A percentile compares a stretch with the other conserved stretches of the same genome.
These are phyloP conservation scores for Adela reaumurella DNA, from an alignment of 2,888 invertebrate species.

Conservation along the genomic window DNA sequence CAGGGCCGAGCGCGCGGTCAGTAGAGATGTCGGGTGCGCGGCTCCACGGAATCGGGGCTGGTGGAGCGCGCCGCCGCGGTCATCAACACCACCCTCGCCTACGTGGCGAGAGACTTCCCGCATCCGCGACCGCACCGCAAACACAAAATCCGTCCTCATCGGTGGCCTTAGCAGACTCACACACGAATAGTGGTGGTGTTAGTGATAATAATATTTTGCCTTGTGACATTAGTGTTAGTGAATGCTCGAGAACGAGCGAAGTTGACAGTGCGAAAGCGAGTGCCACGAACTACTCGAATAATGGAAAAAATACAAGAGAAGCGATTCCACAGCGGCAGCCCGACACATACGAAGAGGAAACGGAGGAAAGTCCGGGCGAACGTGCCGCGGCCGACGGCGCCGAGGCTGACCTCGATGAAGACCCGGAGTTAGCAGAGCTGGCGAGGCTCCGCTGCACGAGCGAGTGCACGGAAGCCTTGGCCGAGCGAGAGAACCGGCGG, in stretches of 20 bases:
- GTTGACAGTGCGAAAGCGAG: constrained; percentile 46
- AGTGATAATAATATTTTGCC: constrained; percentile 35
- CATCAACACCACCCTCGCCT: constrained; percentile 74
- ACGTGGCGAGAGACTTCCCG: constrained; percentile 55
- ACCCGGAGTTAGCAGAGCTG: constrained; percentile 76
- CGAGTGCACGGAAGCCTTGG: constrained; percentile 83
- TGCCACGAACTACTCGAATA: neutral
- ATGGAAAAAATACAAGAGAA: constrained; percentile 2
- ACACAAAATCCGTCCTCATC: constrained; percentile 29
- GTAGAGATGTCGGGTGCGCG: constrained; percentile 51
- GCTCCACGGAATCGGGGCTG: constrained; percentile 49
- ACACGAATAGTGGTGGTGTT: constrained; percentile 21
- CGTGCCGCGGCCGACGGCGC: constrained; percentile 46
- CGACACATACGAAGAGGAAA: constrained; percentile 16
- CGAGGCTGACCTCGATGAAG: constrained; percentile 57
- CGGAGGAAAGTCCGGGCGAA: constrained; percentile 37
- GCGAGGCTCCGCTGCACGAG: constrained; percentile 84
- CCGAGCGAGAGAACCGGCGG: constrained; percentile 76
- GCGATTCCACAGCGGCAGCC: too few species aligned
- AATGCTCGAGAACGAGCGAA: constrained; percentile 57
- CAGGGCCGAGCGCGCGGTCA: constrained; percentile 36
- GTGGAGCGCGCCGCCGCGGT: constrained; percentile 63
- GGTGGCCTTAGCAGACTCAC: constrained; percentile 44
- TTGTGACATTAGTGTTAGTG: constrained; percentile 56
- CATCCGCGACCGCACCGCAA: constrained; percentile 29